Evolutionary conservation across 2,888 invertebrate genomes (phyloP).

Genomic region (Serripes groenlandicus): DNA sequence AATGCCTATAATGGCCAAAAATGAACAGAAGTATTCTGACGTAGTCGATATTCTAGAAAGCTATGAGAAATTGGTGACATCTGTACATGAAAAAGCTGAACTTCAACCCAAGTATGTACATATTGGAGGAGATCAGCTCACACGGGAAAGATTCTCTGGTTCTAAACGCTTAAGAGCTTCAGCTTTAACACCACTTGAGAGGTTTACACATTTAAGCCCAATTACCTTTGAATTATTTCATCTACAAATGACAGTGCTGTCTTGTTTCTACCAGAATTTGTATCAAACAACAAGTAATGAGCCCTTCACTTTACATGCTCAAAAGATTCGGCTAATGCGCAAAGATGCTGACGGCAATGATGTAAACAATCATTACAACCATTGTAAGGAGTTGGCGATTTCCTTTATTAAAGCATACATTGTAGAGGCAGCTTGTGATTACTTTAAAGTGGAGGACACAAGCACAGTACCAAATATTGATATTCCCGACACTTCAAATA

Average conservation of each 20-base stretch:
- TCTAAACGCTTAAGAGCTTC: slow-evolving; percentile 23
- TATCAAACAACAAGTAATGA: neutral
- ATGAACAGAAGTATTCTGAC: slow-evolving; percentile 33
- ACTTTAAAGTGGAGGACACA: neutral
- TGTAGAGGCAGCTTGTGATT: neutral
- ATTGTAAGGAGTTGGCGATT: neutral
- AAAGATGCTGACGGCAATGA: neutral
- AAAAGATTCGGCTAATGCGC: neutral
- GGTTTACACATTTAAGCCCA: neutral
- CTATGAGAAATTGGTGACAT: slow-evolving; percentile 21
- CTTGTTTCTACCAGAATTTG: neutral
- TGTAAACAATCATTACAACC: neutral
- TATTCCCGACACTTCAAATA: too few relatives aligned
- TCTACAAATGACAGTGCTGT: neutral
- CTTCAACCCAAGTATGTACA: slow-evolving; percentile 14
- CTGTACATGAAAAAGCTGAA: neutral
- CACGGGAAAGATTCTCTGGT: slow-evolving; percentile 37
- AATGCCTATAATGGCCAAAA: neutral
- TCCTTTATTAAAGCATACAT: neutral
- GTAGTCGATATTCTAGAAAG: slow-evolving; percentile 23
- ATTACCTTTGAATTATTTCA: slow-evolving; percentile 15
- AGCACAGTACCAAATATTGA: neutral
- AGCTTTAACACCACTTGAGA: slow-evolving; percentile 10
- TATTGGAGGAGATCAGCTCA: slow-evolving; percentile 35
- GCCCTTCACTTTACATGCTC: neutral